Percentiles rank a stretch among this genome's conserved stretches.
These are phyloP conservation scores for Callorhinus ursinus DNA, from an alignment of 2,113 vertebrate genomes.

Conservation along the genomic window DNA sequence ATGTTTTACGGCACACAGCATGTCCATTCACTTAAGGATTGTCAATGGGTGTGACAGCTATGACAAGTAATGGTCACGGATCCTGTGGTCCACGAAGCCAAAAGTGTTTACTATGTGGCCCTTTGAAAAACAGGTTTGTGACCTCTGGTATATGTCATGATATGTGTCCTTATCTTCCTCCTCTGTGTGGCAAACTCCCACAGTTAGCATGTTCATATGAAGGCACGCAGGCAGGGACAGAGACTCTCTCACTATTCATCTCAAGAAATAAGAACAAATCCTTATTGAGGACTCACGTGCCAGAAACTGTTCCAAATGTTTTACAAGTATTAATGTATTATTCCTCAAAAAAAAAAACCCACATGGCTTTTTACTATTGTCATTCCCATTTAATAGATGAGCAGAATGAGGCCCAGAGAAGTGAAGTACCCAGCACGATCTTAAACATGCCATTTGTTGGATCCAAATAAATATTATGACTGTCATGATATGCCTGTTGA, in stretches of 20 bases:
- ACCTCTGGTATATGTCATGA: neutral
- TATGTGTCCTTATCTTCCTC: neutral
- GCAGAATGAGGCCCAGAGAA: neutral
- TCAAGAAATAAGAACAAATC: neutral
- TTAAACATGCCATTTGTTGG: neutral
- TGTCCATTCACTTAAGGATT: neutral
- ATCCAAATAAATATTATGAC: neutral
- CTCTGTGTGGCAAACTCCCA: neutral
- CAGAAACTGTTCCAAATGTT: neutral
- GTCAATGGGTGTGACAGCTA: neutral
- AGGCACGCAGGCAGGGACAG: neutral
- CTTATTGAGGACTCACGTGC: neutral
- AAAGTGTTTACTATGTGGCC: neutral
- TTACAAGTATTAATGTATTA: neutral
- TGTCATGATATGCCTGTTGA: neutral
- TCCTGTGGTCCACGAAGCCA: neutral
- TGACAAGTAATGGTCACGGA: neutral
- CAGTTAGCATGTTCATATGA: neutral
- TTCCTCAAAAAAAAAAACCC: neutral
- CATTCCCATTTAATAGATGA: neutral
- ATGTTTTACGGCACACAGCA: neutral
- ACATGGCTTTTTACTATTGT: neutral
- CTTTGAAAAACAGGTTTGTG: neutral
- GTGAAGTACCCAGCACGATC: neutral
- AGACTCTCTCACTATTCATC: neutral